Conservation (phyloP, 2,888 invertebrate genomes). For the Stenurella melanura region DNA sequence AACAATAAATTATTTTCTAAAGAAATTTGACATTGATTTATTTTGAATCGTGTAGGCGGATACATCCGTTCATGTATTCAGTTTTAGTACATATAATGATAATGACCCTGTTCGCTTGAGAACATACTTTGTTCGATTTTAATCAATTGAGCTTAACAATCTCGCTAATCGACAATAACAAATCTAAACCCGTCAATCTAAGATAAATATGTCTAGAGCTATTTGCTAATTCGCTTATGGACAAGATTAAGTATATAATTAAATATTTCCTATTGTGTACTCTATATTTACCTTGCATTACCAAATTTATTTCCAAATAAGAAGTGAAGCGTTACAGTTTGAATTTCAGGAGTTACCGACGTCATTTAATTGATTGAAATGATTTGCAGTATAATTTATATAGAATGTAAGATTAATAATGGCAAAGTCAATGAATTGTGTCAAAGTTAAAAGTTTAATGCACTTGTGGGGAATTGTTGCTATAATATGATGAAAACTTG, state of each 20-base stretch:
- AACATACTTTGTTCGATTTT: slow-evolving; percentile 22
- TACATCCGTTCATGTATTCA: slow-evolving; percentile 6
- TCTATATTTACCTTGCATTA: neutral
- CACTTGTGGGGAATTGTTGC: no score
- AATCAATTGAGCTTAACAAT: slow-evolving; percentile 15
- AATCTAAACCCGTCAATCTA: neutral
- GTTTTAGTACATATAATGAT: slow-evolving; percentile 8
- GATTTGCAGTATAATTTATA: neutral
- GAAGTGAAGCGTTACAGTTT: neutral
- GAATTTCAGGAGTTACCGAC: neutral
- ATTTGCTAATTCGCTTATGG: neutral
- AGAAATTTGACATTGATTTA: slow-evolving; percentile 27
- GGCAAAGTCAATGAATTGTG: no score
- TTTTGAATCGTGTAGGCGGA: slow-evolving; percentile 14
- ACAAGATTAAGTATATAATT: neutral
- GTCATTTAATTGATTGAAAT: neutral
- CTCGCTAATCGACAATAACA: slow-evolving; percentile 14
- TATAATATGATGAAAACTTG: no score
- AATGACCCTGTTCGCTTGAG: slow-evolving; percentile 35
- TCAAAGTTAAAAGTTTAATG: no score
- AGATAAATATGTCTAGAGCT: slow-evolving; percentile 14
- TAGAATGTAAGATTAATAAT: no score
- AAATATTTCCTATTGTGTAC: neutral
- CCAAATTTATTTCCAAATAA: neutral
- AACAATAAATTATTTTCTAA: slow-evolving; percentile 27